Conservation (phyloP, 1,140 invertebrate species). For the Aphis craccivora region DNA sequence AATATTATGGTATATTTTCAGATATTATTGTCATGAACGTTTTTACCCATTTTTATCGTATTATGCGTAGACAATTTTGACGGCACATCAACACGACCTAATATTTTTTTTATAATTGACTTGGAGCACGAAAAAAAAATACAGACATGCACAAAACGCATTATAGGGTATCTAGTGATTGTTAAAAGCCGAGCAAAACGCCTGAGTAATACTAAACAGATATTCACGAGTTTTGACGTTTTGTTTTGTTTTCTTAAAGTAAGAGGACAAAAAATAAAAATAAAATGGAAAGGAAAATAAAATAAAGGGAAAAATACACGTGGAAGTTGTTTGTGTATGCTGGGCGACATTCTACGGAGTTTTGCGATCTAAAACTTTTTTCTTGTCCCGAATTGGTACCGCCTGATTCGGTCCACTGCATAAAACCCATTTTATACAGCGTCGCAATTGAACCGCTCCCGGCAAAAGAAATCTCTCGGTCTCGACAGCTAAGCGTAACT, state of each 20-base stretch:
- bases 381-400: conserved; percentile 33
- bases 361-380: conserved; percentile 54
- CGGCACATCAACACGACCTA: background rate
- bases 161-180: background rate
- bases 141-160: background rate
- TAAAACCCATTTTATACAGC: conserved; percentile 52
- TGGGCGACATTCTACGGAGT: conserved; percentile 28
- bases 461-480: conserved; percentile 47
- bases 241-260: background rate
- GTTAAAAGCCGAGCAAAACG: conserved; percentile 17
- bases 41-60: background rate
- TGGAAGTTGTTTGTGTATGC: conserved; percentile 48
- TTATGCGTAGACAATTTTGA: background rate
- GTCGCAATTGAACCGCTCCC: conserved; percentile 45
- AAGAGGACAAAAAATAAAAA: background rate
- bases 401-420: conserved; percentile 54
- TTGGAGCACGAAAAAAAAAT: background rate
- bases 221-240: conserved; percentile 39
- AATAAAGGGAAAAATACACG: conserved; percentile 29
- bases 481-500: conserved; percentile 31
- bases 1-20: background rate
- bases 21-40: conserved; percentile 7
- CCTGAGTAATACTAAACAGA: conserved; percentile 19
- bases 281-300: conserved; percentile 15
- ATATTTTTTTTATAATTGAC: background rate